Percentiles rank a stretch among this genome's conserved stretches.
phyloP scores from a whole-genome alignment of 2,113 vertebrate genomes.

The Neolamprologus devosi region DNA sequence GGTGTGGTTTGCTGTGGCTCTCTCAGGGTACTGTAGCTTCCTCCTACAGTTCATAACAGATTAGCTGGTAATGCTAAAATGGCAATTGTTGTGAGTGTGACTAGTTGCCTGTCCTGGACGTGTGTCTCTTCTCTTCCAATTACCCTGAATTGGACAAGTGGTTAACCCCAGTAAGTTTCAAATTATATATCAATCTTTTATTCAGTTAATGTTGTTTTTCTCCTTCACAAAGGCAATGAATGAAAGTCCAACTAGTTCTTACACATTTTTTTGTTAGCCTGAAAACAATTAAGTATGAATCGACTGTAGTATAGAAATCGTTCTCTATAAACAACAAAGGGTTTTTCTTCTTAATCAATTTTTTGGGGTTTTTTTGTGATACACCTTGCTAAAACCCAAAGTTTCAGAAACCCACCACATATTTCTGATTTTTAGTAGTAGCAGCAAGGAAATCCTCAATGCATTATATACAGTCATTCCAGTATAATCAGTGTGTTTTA shows the following conservation, averaged over 20 bases:
- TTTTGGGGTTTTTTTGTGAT: rapidly evolving
- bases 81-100: neutral
- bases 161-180: neutral
- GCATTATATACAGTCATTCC: neutral
- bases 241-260: neutral
- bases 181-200: neutral
- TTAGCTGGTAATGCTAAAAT: neutral
- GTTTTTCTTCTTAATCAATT: neutral
- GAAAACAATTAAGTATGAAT: neutral
- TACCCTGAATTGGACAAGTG: neutral
- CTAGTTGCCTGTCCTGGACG: neutral
- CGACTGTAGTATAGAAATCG: neutral
- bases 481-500: neutral
- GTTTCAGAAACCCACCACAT: neutral
- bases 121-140: neutral
- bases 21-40: neutral
- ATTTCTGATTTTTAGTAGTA: neutral
- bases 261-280: neutral
- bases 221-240: neutral
- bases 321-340: neutral
- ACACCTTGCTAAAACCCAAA: neutral
- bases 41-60: neutral
- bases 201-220: neutral
- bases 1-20: neutral
- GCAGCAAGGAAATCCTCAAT: neutral